These are phyloP conservation scores for Limosa lapponica DNA, from an alignment of 2,797 vertebrate genomes.

Conservation along the genomic window DNA sequence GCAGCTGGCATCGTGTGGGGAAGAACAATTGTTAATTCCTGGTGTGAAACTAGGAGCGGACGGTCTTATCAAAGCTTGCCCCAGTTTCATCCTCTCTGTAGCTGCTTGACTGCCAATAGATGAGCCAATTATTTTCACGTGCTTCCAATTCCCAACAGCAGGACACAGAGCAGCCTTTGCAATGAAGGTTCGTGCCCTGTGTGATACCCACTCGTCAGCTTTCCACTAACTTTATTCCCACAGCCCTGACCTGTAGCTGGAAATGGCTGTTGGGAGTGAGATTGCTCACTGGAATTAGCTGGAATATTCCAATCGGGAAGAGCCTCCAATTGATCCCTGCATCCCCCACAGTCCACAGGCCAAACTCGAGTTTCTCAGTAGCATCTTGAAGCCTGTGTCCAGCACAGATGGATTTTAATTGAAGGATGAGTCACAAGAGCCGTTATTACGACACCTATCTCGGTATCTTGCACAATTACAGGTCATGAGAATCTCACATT, in stretches of 20 bases:
- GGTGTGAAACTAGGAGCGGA: not conserved
- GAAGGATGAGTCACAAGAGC: not conserved
- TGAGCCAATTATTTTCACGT: not conserved
- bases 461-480: not conserved
- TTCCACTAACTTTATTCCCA: not conserved
- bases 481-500: not conserved
- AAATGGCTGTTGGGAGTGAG: not conserved
- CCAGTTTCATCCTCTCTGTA: not conserved
- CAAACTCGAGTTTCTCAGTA: not conserved
- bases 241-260: not conserved
- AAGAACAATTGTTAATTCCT: not conserved
- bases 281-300: not conserved
- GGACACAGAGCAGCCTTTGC: not conserved
- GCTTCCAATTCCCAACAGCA: not conserved
- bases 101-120: not conserved
- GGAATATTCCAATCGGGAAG: not conserved
- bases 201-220: not conserved
- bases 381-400: not conserved
- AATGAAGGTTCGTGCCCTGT: not conserved
- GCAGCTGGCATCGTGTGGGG: accelerated
- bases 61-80: accelerated
- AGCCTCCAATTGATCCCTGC: not conserved
- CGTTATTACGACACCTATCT: not conserved
- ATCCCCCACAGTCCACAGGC: not conserved
- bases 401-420: not conserved